Percentiles rank a stretch among this genome's conserved stretches.
These are phyloP conservation scores for Hyposoter dolosus DNA, from an alignment of 2,888 invertebrate species.

Conservation along the genomic window DNA sequence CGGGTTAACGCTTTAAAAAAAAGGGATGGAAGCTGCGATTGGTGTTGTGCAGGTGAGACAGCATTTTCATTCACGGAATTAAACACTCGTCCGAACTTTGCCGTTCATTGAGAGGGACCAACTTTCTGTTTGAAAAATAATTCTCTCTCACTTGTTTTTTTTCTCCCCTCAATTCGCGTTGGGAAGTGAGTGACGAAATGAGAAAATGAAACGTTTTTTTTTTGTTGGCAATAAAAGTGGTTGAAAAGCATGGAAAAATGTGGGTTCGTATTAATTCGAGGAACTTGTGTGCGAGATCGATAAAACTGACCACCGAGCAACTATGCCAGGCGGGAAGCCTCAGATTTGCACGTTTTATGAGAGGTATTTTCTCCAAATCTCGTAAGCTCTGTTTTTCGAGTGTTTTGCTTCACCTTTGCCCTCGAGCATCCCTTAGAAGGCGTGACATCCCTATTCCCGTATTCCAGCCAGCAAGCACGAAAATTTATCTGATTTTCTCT, in stretches of 20 bases:
- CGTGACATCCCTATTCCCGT: constrained; percentile 42
- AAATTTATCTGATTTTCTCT: constrained; percentile 58
- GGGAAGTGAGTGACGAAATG: background rate
- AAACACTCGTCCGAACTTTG: constrained; percentile 12
- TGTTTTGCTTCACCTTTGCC: constrained; percentile 15
- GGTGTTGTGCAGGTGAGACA: background rate
- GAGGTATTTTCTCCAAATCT: constrained; percentile 18
- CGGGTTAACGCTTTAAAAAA: constrained; percentile 35
- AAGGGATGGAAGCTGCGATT: constrained; percentile 8
- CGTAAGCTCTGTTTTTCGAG: constrained; percentile 23
- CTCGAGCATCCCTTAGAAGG: constrained; percentile 38
- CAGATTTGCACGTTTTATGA: background rate
- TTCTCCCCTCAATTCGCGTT: background rate
- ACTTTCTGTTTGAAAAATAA: background rate
- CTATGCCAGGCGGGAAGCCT: background rate
- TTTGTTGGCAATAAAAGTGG: background rate
- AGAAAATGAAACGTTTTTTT: background rate
- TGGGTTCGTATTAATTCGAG: background rate
- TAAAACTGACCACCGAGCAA: background rate
- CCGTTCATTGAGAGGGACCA: background rate
- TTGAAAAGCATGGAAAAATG: background rate
- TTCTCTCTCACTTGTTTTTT: background rate
- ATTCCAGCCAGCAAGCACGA: constrained; percentile 36
- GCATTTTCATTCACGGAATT: constrained; percentile 12
- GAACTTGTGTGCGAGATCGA: background rate